These are phyloP conservation scores for Gephyroberyx darwinii DNA, from an alignment of 2,797 vertebrate genomes.

Conservation along the genomic window DNA sequence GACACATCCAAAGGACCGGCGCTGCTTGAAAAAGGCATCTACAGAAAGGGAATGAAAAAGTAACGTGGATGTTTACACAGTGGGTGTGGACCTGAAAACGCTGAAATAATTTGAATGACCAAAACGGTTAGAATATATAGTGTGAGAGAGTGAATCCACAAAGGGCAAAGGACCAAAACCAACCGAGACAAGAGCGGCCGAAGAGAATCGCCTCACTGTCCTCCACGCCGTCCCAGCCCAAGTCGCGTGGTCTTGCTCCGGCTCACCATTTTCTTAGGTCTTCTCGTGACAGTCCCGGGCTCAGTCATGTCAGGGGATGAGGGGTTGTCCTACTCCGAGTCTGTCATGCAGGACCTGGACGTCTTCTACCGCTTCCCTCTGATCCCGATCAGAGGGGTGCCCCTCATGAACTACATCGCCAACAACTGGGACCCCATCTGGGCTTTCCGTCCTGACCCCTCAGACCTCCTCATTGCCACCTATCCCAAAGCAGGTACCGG, in stretches of 20 bases:
- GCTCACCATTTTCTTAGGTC: neutral
- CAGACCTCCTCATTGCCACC: slow-evolving; percentile 85
- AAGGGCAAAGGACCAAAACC: slow-evolving; percentile 23
- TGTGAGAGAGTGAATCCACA: slow-evolving; percentile 13
- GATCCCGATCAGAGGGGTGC: slow-evolving; percentile 72
- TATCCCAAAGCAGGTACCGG: slow-evolving; percentile 89
- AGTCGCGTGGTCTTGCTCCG: neutral
- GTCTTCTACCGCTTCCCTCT: slow-evolving; percentile 78
- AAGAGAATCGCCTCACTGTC: neutral
- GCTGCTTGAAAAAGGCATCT: neutral
- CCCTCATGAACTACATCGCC: slow-evolving; percentile 81
- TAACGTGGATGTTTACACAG: slow-evolving; percentile 17
- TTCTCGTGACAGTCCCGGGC: neutral
- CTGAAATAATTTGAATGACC: neutral
- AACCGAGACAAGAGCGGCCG: slow-evolving; percentile 16
- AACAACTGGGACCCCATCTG: slow-evolving; percentile 78
- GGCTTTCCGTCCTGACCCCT: slow-evolving; percentile 81
- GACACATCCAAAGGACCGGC: neutral
- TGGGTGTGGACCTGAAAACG: slow-evolving; percentile 9
- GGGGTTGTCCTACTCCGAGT: slow-evolving; percentile 51
- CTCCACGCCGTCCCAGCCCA: too few relatives aligned
- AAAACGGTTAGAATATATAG: slow-evolving; percentile 1
- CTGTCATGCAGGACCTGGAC: slow-evolving; percentile 58
- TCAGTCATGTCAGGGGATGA: slow-evolving; percentile 56
- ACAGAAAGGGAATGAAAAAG: slow-evolving; percentile 6